Conservation (phyloP, 2,113 vertebrate species). For the Syrmaticus mikado region DNA sequence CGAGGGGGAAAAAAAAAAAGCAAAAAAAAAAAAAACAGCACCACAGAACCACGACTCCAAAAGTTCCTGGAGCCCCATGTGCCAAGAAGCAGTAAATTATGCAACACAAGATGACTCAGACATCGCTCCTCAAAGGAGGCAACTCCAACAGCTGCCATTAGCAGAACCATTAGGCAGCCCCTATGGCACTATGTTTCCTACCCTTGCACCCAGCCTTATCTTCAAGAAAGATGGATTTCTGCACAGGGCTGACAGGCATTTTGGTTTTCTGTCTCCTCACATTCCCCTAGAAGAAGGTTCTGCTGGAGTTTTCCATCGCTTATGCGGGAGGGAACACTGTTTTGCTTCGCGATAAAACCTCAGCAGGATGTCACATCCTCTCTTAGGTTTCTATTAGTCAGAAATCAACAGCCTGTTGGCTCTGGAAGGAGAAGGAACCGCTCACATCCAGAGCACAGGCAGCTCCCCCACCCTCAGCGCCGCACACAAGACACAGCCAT, state of each 20-base stretch:
- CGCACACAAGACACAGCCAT: slow-evolving; percentile 47
- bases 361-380: not conserved
- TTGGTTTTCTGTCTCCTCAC: not conserved
- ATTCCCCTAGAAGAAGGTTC: not conserved
- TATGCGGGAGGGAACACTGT: not conserved
- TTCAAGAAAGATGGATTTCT: not conserved
- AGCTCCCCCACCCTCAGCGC: not conserved
- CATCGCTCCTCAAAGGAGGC: not conserved
- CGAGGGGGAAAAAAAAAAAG: not conserved
- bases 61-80: not conserved
- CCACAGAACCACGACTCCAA: not conserved
- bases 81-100: slow-evolving; percentile 11
- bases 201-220: not conserved
- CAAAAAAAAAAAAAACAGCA: too few relatives aligned
- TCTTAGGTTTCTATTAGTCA: not conserved
- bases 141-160: not conserved
- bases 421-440: not conserved
- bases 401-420: not conserved
- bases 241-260: not conserved
- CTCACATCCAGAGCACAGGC: not conserved
- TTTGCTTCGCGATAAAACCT: not conserved
- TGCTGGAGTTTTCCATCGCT: not conserved
- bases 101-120: not conserved
- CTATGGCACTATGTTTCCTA: fast-evolving
- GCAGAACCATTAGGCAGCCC: not conserved